Evolutionary conservation across 2,888 invertebrate genomes (phyloP).

Genomic region (Leucoptera coffeella): DNA sequence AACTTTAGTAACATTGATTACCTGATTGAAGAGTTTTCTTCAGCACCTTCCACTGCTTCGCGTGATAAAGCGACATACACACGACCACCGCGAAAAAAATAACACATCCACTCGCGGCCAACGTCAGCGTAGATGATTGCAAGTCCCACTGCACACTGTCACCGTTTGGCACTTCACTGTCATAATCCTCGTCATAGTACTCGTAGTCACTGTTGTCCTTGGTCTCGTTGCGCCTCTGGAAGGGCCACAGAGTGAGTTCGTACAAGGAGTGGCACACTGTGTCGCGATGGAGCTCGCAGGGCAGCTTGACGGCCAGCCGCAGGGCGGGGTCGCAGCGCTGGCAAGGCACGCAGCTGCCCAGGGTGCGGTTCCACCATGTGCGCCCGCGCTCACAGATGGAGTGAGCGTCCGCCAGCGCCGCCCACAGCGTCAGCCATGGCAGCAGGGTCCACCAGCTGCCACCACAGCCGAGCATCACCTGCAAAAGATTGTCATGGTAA

Average conservation of each 20-base stretch:
- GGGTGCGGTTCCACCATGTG: slow-evolving; percentile 65
- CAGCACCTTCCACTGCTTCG: slow-evolving; percentile 72
- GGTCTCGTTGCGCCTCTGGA: slow-evolving; percentile 18
- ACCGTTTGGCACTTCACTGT: slow-evolving; percentile 18
- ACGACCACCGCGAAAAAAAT: slow-evolving; percentile 75
- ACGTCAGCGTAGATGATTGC: slow-evolving; percentile 51
- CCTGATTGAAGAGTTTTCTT: slow-evolving; percentile 74
- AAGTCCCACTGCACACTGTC: slow-evolving; percentile 41
- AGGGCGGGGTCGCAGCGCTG: slow-evolving; percentile 57
- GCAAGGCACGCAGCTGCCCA: slow-evolving; percentile 63
- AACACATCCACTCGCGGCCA: slow-evolving; percentile 70
- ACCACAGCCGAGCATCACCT: slow-evolving; percentile 45
- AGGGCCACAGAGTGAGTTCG: slow-evolving; percentile 59
- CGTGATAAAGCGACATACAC: slow-evolving; percentile 69
- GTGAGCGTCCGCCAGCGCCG: slow-evolving; percentile 20
- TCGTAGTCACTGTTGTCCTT: slow-evolving; percentile 28
- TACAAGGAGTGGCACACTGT: slow-evolving; percentile 66
- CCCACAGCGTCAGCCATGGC: slow-evolving; percentile 29
- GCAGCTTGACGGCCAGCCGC: slow-evolving; percentile 58
- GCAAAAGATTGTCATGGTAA: too few relatives aligned
- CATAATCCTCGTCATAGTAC: slow-evolving; percentile 32
- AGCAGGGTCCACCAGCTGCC: slow-evolving; percentile 29
- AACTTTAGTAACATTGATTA: too few relatives aligned
- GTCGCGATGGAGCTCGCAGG: slow-evolving; percentile 70
- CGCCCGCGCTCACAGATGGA: slow-evolving; percentile 46